These are phyloP conservation scores for Polydrusus cervinus DNA, from an alignment of 2,888 invertebrate genomes.

Conservation along the genomic window DNA sequence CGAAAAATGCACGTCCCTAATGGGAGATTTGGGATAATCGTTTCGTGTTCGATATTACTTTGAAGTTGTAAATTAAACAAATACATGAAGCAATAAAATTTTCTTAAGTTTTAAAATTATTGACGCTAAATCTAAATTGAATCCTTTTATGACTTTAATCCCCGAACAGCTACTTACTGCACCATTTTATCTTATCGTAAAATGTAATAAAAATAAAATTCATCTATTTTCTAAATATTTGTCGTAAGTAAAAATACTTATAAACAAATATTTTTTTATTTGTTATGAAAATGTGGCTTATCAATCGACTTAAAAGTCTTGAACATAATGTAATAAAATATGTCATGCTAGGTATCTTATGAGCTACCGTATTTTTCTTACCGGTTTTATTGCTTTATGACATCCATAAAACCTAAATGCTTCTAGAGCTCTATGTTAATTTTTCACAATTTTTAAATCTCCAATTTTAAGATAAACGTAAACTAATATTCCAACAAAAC, in stretches of 20 bases:
- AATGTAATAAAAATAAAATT: conserved; percentile 46
- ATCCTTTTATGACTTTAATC: conserved; percentile 51
- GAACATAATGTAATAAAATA: conserved; percentile 56
- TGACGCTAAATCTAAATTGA: conserved; percentile 51
- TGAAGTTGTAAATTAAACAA: conserved; percentile 48
- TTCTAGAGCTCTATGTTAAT: conserved; percentile 49
- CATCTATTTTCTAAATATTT: conserved; percentile 35
- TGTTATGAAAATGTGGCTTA: conserved; percentile 41
- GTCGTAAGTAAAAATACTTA: conserved; percentile 39
- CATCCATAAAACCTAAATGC: conserved; percentile 49
- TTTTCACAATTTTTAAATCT: conserved; percentile 41
- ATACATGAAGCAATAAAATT: conserved; percentile 49
- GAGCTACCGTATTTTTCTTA: conserved; percentile 58
- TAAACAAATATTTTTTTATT: conserved; percentile 51
- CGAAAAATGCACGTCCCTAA: conserved; percentile 29
- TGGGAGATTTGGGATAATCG: conserved; percentile 39
- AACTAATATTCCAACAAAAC: neutral
- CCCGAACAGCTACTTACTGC: conserved; percentile 46
- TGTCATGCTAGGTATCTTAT: conserved; percentile 55
- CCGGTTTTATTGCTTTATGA: conserved; percentile 54
- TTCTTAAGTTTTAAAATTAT: conserved; percentile 47
- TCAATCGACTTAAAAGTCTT: conserved; percentile 44
- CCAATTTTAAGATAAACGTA: conserved; percentile 27
- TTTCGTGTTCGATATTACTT: conserved; percentile 26
- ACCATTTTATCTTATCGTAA: conserved; percentile 52